phyloP scores from a whole-genome alignment of 2,888 invertebrate genomes.

The Reticulitermes lucifugus region DNA sequence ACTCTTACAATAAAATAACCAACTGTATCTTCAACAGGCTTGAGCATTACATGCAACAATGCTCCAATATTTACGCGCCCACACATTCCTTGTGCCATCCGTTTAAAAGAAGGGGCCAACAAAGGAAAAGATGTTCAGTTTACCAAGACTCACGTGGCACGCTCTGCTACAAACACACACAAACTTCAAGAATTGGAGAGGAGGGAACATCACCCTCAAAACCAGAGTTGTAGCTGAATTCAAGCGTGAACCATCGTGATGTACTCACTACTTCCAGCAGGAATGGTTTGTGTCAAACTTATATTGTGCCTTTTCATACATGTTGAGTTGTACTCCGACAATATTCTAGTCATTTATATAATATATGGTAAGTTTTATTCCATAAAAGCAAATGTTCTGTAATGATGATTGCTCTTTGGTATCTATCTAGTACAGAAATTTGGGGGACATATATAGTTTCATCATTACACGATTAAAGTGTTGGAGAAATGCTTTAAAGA shows the following conservation, averaged over 20 bases:
- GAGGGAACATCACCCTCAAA: slow-evolving; percentile 14
- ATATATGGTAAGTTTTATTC: not conserved
- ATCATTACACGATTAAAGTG: too few species aligned
- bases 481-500: too few species aligned
- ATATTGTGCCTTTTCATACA: slow-evolving; percentile 8
- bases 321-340: not conserved
- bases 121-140: slow-evolving; percentile 54
- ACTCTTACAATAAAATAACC: too few species aligned
- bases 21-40: slow-evolving; percentile 54
- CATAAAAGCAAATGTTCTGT: not conserved
- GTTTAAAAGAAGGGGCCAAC: slow-evolving; percentile 47
- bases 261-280: not conserved
- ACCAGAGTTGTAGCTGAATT: not conserved
- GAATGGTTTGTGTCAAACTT: not conserved
- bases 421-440: not conserved
- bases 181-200: slow-evolving; percentile 56
- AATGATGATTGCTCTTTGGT: not conserved
- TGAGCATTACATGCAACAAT: slow-evolving; percentile 57
- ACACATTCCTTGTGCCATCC: slow-evolving; percentile 54
- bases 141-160: slow-evolving; percentile 57
- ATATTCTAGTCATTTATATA: slow-evolving; percentile 2
- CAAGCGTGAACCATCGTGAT: not conserved
- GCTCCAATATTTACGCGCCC: slow-evolving; percentile 57
- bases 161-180: slow-evolving; percentile 57
- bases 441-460: too few species aligned